Evolutionary conservation across 2,113 vertebrate genomes (phyloP).

Genomic region (Ciconia boyciana): DNA sequence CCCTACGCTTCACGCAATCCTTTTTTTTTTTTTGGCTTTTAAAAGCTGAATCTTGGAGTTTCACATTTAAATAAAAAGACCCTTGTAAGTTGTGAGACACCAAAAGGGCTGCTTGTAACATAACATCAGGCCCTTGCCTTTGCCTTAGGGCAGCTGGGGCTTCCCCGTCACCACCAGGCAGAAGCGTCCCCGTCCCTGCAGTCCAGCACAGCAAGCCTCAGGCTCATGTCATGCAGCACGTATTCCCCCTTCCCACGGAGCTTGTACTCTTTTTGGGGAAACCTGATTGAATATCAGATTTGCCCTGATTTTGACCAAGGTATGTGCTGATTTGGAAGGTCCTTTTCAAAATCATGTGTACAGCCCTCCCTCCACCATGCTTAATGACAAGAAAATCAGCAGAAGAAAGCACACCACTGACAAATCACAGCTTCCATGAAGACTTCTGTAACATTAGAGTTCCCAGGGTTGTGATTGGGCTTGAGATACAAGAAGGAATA

Average conservation of each 20-base stretch:
- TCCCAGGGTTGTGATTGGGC: neutral
- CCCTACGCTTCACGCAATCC: neutral
- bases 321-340: neutral
- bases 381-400: neutral
- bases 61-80: neutral
- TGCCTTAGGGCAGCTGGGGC: neutral
- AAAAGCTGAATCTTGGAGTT: neutral
- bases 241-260: neutral
- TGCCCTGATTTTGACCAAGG: neutral
- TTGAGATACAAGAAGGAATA: constrained; percentile 22
- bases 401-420: neutral
- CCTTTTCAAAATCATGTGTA: neutral
- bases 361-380: neutral
- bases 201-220: neutral
- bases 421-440: neutral
- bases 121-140: too few relatives aligned
- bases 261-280: neutral
- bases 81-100: neutral
- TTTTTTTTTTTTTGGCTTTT: neutral
- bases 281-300: neutral
- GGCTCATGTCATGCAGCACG: neutral
- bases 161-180: neutral
- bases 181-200: fast-evolving
- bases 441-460: neutral
- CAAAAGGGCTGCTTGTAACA: neutral